Evolutionary conservation across 2,888 invertebrate genomes (phyloP).

Genomic region (Anorthoa munda): DNA sequence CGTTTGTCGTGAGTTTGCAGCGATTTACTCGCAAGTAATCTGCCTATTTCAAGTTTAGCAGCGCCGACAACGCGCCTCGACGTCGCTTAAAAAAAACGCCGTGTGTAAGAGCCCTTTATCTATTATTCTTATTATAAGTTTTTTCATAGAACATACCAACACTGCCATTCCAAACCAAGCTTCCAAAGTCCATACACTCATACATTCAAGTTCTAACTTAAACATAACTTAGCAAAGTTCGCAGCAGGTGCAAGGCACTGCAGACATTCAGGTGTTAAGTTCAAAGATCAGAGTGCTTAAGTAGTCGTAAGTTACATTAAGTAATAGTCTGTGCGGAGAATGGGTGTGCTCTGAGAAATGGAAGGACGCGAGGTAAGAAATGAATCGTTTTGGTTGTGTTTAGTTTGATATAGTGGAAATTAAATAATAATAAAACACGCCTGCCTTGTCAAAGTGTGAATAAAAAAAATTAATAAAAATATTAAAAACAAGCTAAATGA

Average conservation of each 20-base stretch:
- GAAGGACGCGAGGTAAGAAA: not conserved
- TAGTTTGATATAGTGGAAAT: not conserved
- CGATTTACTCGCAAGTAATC: too few species aligned
- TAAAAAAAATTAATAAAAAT: too few species aligned
- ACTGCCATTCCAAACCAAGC: not conserved
- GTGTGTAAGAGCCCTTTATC: too few species aligned
- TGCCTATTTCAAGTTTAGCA: too few species aligned
- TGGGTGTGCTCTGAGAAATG: not conserved
- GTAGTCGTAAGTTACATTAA: conserved; percentile 23
- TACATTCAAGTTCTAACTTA: conserved; percentile 30
- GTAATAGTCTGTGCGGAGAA: conserved; percentile 10
- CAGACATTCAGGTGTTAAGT: conserved; percentile 43
- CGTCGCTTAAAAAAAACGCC: too few species aligned
- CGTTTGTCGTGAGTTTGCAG: too few species aligned
- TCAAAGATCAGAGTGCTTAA: conserved; percentile 41
- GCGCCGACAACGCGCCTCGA: too few species aligned
- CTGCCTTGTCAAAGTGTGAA: too few species aligned
- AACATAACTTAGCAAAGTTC: conserved; percentile 30
- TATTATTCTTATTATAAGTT: too few species aligned
- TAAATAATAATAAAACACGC: too few species aligned
- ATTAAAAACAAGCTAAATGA: too few species aligned
- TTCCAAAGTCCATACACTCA: not conserved
- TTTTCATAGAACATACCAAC: too few species aligned
- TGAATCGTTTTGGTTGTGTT: not conserved
- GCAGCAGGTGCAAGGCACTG: conserved; percentile 45